Percentiles rank a stretch among this genome's conserved stretches.
These are phyloP conservation scores for Rhipidura dahli DNA, from an alignment of 2,113 vertebrate species.

Conservation along the genomic window DNA sequence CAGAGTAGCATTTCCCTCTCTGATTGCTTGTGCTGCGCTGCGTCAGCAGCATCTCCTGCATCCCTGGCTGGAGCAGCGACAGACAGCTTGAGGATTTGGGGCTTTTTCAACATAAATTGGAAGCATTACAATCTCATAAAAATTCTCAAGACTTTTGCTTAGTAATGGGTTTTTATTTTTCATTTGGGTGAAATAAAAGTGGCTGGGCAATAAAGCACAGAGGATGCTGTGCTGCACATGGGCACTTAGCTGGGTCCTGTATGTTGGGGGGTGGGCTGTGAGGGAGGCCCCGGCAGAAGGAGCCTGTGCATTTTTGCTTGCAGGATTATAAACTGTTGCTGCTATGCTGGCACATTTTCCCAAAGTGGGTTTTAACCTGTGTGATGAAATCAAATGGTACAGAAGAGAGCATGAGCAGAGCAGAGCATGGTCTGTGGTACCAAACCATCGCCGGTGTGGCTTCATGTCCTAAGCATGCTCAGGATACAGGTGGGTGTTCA, in stretches of 20 bases:
- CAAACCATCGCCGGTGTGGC: rapidly evolving
- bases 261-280: neutral
- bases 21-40: neutral
- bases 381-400: neutral
- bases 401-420: neutral
- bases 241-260: neutral
- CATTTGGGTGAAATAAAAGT: conserved; percentile 5
- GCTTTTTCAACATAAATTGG: conserved; percentile 25
- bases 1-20: neutral
- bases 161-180: conserved; percentile 43
- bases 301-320: neutral
- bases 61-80: neutral
- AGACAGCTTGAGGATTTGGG: conserved; percentile 8
- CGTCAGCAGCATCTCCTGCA: neutral
- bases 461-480: rapidly evolving
- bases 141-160: conserved; percentile 38
- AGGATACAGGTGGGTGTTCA: neutral
- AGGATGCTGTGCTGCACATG: neutral
- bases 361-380: neutral
- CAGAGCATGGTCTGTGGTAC: neutral
- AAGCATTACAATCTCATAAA: conserved; percentile 47
- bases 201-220: neutral
- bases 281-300: rapidly evolving
- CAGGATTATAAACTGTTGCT: neutral
- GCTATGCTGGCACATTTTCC: neutral